These are phyloP conservation scores for Ostrea edulis DNA, from an alignment of 1,140 invertebrate species.

Conservation along the genomic window DNA sequence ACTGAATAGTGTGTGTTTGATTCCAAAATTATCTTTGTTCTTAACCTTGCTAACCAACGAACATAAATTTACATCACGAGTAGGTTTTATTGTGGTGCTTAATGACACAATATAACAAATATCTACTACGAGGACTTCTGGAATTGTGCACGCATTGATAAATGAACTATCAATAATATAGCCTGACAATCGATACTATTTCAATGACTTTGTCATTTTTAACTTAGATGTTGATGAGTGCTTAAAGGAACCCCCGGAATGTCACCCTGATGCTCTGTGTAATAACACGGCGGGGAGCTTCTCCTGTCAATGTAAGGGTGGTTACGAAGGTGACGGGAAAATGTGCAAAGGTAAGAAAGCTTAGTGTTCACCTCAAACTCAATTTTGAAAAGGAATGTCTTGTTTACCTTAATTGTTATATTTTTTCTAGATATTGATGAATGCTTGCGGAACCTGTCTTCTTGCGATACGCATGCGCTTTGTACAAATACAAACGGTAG, in stretches of 20 bases:
- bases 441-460: not conserved
- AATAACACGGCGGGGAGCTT: slow-evolving; percentile 18
- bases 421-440: not conserved
- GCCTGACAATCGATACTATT: not conserved
- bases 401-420: not conserved
- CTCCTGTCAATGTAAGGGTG: not conserved
- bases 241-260: not conserved
- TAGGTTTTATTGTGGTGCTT: too few species aligned
- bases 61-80: too few species aligned
- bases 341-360: not conserved
- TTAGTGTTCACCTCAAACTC: not conserved
- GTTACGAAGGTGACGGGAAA: slow-evolving; percentile 27
- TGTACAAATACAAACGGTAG: not conserved
- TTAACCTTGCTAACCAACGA: too few species aligned
- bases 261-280: not conserved
- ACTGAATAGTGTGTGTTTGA: too few species aligned
- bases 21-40: too few species aligned
- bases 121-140: not conserved
- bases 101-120: too few species aligned
- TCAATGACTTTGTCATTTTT: not conserved
- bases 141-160: not conserved
- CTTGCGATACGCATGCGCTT: not conserved
- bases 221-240: slow-evolving; percentile 21
- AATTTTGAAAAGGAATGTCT: not conserved
- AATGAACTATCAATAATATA: not conserved